Percentiles rank a stretch among this genome's conserved stretches.
Conservation (phyloP, 1,140 invertebrate species). For the Antheraea mylitta region DNA sequence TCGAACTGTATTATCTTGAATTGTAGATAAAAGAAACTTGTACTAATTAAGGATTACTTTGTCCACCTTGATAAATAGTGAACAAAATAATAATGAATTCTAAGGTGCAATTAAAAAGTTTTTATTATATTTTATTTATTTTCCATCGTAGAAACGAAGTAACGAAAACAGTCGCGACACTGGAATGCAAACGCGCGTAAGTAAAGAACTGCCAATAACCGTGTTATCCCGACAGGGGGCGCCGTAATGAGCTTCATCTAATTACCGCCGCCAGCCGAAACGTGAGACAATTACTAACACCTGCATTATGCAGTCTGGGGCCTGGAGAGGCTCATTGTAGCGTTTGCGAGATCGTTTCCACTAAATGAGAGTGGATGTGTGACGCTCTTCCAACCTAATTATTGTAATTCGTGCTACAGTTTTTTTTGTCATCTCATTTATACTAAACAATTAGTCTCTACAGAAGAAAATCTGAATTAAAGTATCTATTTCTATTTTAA, state of each 20-base stretch:
- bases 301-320: slow-evolving; percentile 35
- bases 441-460: background rate
- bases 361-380: background rate
- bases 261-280: slow-evolving; percentile 35
- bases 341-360: slow-evolving; percentile 1
- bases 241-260: slow-evolving; percentile 47
- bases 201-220: slow-evolving; percentile 27
- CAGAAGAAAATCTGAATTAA: no score
- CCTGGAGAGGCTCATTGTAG: background rate
- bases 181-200: slow-evolving; percentile 17
- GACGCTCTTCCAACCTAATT: background rate
- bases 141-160: background rate
- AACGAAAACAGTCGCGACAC: slow-evolving; percentile 8
- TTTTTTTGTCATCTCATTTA: background rate
- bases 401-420: background rate
- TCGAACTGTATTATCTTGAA: no score
- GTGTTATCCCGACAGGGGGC: slow-evolving; percentile 33
- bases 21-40: no score
- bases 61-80: no score
- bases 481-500: no score
- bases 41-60: no score
- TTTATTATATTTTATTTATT: background rate
- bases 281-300: slow-evolving; percentile 46
- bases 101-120: no score
- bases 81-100: no score